Base-by-base conservation (phyloP, 1,140 invertebrate genomes). In the Meloidogyne hapla region DNA sequence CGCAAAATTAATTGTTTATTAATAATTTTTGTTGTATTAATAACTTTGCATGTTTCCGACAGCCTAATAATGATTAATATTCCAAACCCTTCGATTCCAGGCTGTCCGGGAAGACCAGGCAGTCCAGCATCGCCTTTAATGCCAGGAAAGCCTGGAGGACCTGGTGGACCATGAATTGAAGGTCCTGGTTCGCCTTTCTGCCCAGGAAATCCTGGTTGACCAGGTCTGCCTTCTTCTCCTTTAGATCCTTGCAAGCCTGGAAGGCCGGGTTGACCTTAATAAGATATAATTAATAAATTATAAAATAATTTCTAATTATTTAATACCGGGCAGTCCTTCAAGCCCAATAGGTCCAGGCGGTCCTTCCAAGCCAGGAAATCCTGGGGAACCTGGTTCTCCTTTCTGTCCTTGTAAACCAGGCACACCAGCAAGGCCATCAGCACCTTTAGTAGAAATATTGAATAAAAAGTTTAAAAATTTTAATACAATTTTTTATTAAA, bases 261-360 rank as follows among this genome's bases (percentile, higher is more conserved):
- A 4, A 86, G 77, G 21, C 89, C 89, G 26, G 88, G 90, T 65
- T 90, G 88, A 67, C 93, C 89, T 71, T 77, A 23, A 74, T 25
- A 48, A 23, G 23, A 25, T 13, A 33, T 67, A 70, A 61, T 40
- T n/a, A 74, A 40, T 26, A 62, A 25, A 63, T 77, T 72, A 33
- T 69, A 80, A 68, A 68, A 68, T 69, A 74, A 82, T 69, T 56
- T 81, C 83, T 15, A n/a, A n/a, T 79, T 80, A 56, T 77, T 5
- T 6, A 56, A 6, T 56, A 28, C 86, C 86, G 40, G 78, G 78
- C 26, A 85, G 77, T 48, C 86, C 86, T 42, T 78, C 33, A 5
- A n/a, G 18, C 1, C 48, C 48, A 56, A 56, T 21, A n/a, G 48
- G 48, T 48, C 76, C 76, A 12, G 75, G 76, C 9, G 45, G 40